phyloP scores from a whole-genome alignment of 2,888 invertebrate genomes.

The Sesamia inferens region DNA sequence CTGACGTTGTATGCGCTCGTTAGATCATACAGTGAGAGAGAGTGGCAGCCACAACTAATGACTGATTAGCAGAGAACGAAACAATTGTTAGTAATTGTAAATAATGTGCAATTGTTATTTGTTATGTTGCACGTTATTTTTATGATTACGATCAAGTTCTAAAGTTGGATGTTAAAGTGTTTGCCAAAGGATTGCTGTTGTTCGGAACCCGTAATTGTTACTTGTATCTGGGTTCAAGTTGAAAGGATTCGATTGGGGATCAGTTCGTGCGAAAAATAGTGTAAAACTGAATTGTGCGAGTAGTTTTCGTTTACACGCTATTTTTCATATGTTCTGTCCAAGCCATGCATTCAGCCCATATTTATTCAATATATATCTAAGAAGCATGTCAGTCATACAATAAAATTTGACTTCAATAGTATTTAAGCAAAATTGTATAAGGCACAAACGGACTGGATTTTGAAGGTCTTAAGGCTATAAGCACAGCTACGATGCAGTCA shows the following conservation, averaged over 20 bases:
- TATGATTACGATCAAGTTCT: not conserved
- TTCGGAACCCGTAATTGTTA: constrained; percentile 29
- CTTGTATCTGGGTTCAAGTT: constrained; percentile 7
- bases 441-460: not conserved
- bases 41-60: not conserved
- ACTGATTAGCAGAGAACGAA: constrained; percentile 9
- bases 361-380: not conserved
- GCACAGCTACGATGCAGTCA: too few relatives aligned
- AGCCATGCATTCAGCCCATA: not conserved
- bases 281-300: not conserved
- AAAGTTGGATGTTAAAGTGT: not conserved
- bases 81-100: not conserved
- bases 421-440: constrained; percentile 3
- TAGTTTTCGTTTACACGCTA: not conserved
- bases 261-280: not conserved
- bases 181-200: not conserved
- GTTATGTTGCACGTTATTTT: constrained; percentile 9
- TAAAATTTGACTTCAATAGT: not conserved
- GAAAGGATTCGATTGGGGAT: constrained; percentile 7
- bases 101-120: not conserved
- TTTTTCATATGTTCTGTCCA: not conserved
- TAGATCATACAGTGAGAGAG: not conserved
- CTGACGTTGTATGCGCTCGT: not conserved
- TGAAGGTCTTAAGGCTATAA: not conserved
- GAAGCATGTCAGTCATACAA: constrained; percentile 7